Conservation (phyloP, 2,113 vertebrate genomes). For the Opisthocomus hoazin region DNA sequence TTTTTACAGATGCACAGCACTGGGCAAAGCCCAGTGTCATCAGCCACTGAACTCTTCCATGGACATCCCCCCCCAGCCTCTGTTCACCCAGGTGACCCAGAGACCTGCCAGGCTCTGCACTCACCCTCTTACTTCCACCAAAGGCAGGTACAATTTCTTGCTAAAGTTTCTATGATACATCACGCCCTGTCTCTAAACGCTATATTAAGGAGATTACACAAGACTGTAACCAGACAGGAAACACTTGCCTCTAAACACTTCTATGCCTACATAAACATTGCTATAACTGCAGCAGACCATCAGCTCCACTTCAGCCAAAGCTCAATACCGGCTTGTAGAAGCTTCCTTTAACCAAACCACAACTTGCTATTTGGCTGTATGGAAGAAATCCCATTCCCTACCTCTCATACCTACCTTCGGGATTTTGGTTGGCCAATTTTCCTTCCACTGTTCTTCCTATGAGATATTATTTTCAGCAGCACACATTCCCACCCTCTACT, state of each 20-base stretch:
- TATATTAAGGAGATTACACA: not conserved
- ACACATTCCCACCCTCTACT: not conserved
- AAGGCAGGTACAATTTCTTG: not conserved
- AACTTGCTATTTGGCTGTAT: not conserved
- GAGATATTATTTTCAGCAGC: not conserved
- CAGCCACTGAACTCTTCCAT: not conserved
- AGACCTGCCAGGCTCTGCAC: not conserved
- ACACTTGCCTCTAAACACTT: not conserved
- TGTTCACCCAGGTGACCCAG: not conserved
- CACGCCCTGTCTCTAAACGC: not conserved
- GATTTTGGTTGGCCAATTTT: not conserved
- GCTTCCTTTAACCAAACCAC: not conserved
- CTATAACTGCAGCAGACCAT: not conserved
- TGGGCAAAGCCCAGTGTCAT: not conserved
- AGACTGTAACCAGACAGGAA: not conserved
- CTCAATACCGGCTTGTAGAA: not conserved
- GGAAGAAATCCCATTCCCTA: not conserved
- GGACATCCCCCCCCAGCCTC: accelerated
- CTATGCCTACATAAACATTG: not conserved
- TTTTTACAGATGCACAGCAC: not conserved
- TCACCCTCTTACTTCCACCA: not conserved
- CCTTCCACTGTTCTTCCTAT: not conserved
- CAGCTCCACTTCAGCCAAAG: not conserved
- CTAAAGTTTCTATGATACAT: not conserved
- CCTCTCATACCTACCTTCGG: not conserved